Evolutionary conservation across 2,113 vertebrate species (phyloP), one percentile per base, ranked within the genome.

Genomic region (Potamarius usumacintae): DNA sequence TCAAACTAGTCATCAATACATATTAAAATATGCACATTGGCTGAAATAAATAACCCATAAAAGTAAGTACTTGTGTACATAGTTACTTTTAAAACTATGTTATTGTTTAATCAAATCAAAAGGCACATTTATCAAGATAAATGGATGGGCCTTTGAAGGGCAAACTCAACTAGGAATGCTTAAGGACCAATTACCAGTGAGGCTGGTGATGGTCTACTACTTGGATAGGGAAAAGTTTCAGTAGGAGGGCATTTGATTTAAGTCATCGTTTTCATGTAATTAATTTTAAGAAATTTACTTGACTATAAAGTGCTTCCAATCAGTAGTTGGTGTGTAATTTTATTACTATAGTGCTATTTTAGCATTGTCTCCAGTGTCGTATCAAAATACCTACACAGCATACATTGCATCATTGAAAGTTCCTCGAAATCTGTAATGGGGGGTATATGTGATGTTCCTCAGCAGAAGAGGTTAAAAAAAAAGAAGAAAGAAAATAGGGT

Each of bases 61-160:
- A 91, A 94, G 90, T 93, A 89, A 93, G 92, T 95, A 95, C 93
- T 93, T 93, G 93, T 77, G 94, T 94, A 95, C 94, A 94, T 94
- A 93, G 92, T 94, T 94, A 95, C 93, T 94, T 92, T 92, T 87
- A 88, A 95, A 96, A 95, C 95, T 83, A 95, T 93, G 90, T 93
- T 95, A 94, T 95, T 96, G 93, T 95, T 94, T 93, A 94, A 92
- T 95, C 89, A 96, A 96, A 96, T 95, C 93, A 96, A 96, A 96
- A 96, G 95, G 95, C 95, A 96, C 95, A 95, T 96, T 96, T 95
- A 96, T 96, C 95, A 95, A 96, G 93, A 96, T 96, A 93, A 95
- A 94, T 93, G 93, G 92, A 93, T 92, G 92, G 94, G 93, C 93
- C 91, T 92, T 92, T 93, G 90, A 88, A 87, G 87, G 91, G 91